A percentile compares a stretch with the other conserved stretches of the same genome.
These are phyloP conservation scores for Edolisoma coerulescens DNA, from an alignment of 2,113 vertebrate species.

Conservation along the genomic window DNA sequence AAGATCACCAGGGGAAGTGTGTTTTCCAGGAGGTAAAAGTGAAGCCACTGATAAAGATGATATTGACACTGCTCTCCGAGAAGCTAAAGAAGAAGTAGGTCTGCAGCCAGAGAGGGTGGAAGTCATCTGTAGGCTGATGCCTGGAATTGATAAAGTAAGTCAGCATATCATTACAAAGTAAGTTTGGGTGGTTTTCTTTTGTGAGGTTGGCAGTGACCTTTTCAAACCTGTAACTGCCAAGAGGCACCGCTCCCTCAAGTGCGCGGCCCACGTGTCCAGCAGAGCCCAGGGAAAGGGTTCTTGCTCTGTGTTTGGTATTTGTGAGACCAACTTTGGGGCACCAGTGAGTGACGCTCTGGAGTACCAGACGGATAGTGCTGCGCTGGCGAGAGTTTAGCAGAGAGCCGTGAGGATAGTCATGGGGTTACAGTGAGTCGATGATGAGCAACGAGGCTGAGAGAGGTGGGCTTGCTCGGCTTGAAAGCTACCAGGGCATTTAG, in stretches of 20 bases:
- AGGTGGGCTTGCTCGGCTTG: not conserved
- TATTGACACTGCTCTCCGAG: slow-evolving; percentile 86
- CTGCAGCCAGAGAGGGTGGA: slow-evolving; percentile 79
- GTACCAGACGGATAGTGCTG: not conserved
- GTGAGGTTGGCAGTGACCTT: not conserved
- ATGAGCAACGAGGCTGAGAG: not conserved
- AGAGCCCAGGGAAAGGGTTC: not conserved
- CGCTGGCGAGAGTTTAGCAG: rapidly evolving
- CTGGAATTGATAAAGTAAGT: slow-evolving; percentile 74
- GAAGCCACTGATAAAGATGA: slow-evolving; percentile 82
- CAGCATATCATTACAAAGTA: not conserved
- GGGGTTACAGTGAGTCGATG: not conserved
- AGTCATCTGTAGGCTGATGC: slow-evolving; percentile 82
- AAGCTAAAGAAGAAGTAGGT: slow-evolving; percentile 90
- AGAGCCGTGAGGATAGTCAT: not conserved
- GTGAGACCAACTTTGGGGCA: not conserved
- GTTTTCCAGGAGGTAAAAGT: slow-evolving; percentile 90
- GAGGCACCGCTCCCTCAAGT: rapidly evolving
- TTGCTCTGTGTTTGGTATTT: not conserved
- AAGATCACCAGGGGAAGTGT: slow-evolving; percentile 85
- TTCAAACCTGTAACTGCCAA: not conserved
- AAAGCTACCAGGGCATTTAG: not conserved
- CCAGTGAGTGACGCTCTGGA: not conserved
- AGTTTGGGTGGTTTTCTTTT: not conserved
- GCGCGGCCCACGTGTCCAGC: rapidly evolving